Evolutionary conservation across 1,140 invertebrate species (phyloP), one percentile per base, ranked within the genome.

Genomic region (Drosophila malerkotliana): DNA sequence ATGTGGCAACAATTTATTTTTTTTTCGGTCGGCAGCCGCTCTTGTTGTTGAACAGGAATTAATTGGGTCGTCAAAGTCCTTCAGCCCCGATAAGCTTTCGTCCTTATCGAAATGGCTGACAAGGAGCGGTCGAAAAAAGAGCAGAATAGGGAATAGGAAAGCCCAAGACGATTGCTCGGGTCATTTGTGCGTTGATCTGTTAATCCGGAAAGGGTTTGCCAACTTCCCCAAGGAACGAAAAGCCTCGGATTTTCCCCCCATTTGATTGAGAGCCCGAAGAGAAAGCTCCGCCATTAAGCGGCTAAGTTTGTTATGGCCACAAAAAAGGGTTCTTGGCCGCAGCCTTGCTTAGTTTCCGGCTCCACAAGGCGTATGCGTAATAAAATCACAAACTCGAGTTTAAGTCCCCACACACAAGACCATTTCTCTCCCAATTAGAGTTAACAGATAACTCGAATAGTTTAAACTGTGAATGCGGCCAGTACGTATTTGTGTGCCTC

Each of bases 1-100:
- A 75, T 75, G 72, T 75, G 72, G 71, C 71, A 75, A 75, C 39
- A 66, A 57, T 39, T 41, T 10, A 37, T 62, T 61, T 37, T 53
- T 53, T 52, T 56, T 48, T 44, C 9, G 45, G 32, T 26, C 58
- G 41, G 41, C 2, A n/a, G 34, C 44, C 0, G 44, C 18, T 21
- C 44, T 47, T 63, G 47, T 51, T 73, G 55, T 69, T 69, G 80
- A 71, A 58, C 55, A 48, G 34, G 69, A 77, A 77, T 85, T 85
- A 83, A 85, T 83, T 85, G 81, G 80, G 80, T 80, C 80, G 78
- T 83, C 81, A 84, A 84, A 77, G 67, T 76, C 59, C 71, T 63
- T 84, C 78, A 71, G 60, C 44, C 72, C 24, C 58, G 72, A 72
- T 83, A 84, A 84, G 80, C 80, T 68, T 60, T 58, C 44, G 37